Percentiles rank a stretch among this genome's conserved stretches.
These are phyloP conservation scores for Tetranychus piercei DNA, from an alignment of 2,888 invertebrate genomes.

Conservation along the genomic window DNA sequence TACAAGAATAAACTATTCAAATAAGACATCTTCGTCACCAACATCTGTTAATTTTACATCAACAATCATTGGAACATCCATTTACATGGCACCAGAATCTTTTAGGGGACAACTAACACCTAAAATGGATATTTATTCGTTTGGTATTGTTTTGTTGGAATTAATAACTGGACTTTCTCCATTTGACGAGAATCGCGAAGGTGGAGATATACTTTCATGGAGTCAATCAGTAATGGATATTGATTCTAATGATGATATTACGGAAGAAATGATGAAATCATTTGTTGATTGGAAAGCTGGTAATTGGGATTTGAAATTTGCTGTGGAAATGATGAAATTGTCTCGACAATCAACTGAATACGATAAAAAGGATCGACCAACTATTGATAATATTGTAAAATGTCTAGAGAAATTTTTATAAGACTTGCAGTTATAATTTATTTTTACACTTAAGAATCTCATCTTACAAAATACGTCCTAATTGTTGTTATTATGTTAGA, in stretches of 20 bases:
- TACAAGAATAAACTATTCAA: constrained; percentile 40
- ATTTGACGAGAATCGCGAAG: constrained; percentile 40
- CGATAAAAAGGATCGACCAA: constrained; percentile 42
- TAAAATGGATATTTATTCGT: constrained; percentile 56
- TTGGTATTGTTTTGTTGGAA: constrained; percentile 55
- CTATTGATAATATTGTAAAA: constrained; percentile 33
- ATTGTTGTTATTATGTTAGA: too few relatives aligned
- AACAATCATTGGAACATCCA: constrained; percentile 41
- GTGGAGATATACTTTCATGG: constrained; percentile 37
- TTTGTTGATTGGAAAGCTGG: constrained; percentile 42
- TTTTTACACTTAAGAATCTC: too few relatives aligned
- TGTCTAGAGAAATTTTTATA: background rate
- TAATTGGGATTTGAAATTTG: constrained; percentile 38
- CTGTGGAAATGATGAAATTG: constrained; percentile 39
- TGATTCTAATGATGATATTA: constrained; percentile 34
- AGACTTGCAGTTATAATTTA: too few relatives aligned
- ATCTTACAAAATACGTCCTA: too few relatives aligned
- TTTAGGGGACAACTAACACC: constrained; percentile 47
- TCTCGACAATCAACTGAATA: constrained; percentile 40
- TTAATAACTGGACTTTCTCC: constrained; percentile 49
- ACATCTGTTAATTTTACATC: constrained; percentile 36
- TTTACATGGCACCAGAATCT: constrained; percentile 60
- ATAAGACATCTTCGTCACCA: constrained; percentile 36
- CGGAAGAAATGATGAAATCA: constrained; percentile 36
- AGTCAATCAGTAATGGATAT: constrained; percentile 14